Percentiles rank a stretch among this genome's conserved stretches.
phyloP scores from a whole-genome alignment of 2,888 invertebrate genomes.

The Heliconius hortense region DNA sequence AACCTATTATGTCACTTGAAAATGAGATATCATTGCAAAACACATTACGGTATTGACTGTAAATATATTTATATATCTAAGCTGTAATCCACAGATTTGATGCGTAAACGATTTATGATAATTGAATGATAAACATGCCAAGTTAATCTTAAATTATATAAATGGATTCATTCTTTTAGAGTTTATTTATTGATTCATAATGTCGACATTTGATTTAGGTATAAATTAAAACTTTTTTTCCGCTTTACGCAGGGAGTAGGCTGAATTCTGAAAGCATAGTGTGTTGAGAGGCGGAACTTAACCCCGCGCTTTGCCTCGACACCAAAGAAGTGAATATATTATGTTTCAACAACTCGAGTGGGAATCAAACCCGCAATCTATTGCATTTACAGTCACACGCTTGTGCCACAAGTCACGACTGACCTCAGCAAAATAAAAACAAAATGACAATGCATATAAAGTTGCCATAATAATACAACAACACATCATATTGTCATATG shows the following conservation, averaged over 20 bases:
- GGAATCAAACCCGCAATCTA: too few species aligned
- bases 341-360: too few species aligned
- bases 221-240: too few species aligned
- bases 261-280: too few species aligned
- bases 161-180: slow-evolving; percentile 2
- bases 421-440: too few species aligned
- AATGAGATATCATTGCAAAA: not conserved
- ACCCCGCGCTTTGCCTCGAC: too few species aligned
- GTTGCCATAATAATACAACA: not conserved
- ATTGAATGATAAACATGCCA: slow-evolving; percentile 21
- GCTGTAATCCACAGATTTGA: not conserved
- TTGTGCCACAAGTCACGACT: too few species aligned
- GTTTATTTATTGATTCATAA: not conserved
- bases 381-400: too few species aligned
- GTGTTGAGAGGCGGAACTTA: too few species aligned
- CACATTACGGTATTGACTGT: not conserved
- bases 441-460: not conserved
- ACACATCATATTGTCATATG: not conserved
- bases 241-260: too few species aligned
- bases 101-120: slow-evolving; percentile 16
- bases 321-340: too few species aligned
- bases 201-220: too few species aligned
- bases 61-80: slow-evolving; percentile 16
- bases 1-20: slow-evolving; percentile 20
- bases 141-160: not conserved